Evolutionary conservation across 2,888 invertebrate genomes (phyloP), one percentile per base, ranked within the genome.

Genomic region (Rhorus exstirpatorius): DNA sequence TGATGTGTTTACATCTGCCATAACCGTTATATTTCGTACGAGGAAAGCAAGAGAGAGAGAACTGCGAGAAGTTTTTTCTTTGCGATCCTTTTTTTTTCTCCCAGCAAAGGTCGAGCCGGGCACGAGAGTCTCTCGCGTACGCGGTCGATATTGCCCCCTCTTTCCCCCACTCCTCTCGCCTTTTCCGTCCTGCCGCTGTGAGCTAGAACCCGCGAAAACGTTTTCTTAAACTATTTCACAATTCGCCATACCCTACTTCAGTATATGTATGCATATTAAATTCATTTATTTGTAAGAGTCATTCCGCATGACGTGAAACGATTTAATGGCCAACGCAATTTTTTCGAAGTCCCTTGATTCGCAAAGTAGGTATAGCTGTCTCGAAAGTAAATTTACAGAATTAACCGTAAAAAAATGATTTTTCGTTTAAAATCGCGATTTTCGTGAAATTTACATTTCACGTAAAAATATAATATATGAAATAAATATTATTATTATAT

Each of bases 141-240:
- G 46, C 79, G 79, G 65, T 79, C 79, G 79, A 81, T 82, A 74
- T 68, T 53, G 26, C 38, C 60, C 68, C 74, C 74, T 70, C 68
- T 81, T 55, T 60, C 68, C 58, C 74, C 68, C 46, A 12, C 49
- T 14, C 44, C 44, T 24, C 14, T 14, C 46, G 63, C 10, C 63
- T 17, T 67, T 46, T 19, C 55, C 26, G 24, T 26, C 35, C 51
- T 46, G 17, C 31, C 7, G 17, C 31, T 19, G 19, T 17, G n/a
- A n/a, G 49, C 51, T 46, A 67, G 49, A 67, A 49, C 61, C 51
- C 24, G 51, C 80, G 53, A n/a, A 44, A 55, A 24, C 38, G 35
- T 49, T 31, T 35, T 41, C 35, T 41, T 58, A 51, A 2, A 63
- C 58, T 55, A n/a, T 44, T 14, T 46, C 10, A 17, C 49, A 53